Conservation (phyloP, 1,140 invertebrate species). For the Ditylenchus dipsaci region DNA sequence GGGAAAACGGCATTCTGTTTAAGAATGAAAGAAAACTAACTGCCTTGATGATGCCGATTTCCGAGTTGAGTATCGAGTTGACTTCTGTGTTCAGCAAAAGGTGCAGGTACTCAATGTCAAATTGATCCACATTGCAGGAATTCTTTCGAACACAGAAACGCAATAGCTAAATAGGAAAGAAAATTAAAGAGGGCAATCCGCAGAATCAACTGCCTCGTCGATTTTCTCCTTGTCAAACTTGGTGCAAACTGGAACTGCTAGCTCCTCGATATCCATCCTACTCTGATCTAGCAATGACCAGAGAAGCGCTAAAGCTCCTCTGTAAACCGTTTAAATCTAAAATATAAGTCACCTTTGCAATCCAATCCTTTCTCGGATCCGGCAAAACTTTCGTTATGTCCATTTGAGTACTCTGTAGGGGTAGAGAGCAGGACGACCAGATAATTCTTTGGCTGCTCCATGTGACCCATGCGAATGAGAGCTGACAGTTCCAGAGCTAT, state of each 20-base stretch:
- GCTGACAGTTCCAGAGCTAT: conserved; percentile 31
- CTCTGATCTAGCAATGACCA: conserved; percentile 32
- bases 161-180: conserved; percentile 23
- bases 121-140: conserved; percentile 31
- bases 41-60: conserved; percentile 21
- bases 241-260: conserved; percentile 14
- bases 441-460: conserved; percentile 30
- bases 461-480: conserved; percentile 19
- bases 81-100: conserved; percentile 33
- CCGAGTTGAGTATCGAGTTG: conserved; percentile 32
- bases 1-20: neutral
- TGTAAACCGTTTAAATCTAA: conserved; percentile 19
- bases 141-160: conserved; percentile 32
- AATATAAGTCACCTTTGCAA: neutral
- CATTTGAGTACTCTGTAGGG: no score
- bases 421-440: conserved; percentile 4
- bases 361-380: no score
- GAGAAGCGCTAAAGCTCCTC: conserved; percentile 23
- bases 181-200: neutral
- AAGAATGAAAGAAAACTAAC: conserved; percentile 10
- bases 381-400: no score
- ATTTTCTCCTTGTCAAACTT: conserved; percentile 33
- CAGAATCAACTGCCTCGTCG: conserved; percentile 14
- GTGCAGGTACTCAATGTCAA: conserved; percentile 29
- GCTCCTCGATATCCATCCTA: conserved; percentile 14